A percentile compares a stretch with the other conserved stretches of the same genome.
Evolutionary conservation across 2,113 vertebrate species (phyloP).

Genomic region (Todiramphus chloris): DNA sequence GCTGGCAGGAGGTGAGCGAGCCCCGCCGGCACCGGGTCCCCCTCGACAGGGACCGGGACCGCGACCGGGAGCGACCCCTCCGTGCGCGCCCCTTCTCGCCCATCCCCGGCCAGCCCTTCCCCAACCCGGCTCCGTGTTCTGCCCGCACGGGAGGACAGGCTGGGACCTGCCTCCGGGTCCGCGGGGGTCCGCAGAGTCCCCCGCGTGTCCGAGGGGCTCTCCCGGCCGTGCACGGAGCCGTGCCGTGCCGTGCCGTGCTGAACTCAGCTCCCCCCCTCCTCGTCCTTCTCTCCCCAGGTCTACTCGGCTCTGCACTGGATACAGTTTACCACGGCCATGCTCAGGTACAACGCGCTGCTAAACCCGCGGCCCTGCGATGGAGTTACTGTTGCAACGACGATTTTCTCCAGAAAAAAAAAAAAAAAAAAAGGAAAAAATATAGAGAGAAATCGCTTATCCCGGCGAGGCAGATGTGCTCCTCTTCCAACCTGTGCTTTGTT

Average conservation of each 20-base stretch:
- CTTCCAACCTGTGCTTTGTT: conserved; percentile 35
- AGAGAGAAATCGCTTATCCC: background rate
- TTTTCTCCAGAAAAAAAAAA: background rate
- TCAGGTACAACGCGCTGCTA: conserved; percentile 68
- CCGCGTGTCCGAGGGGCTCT: background rate
- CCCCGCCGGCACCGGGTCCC: background rate
- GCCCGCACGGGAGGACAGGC: background rate
- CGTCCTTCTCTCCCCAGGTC: conserved; percentile 43
- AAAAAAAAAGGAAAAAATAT: background rate
- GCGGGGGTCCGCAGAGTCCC: background rate
- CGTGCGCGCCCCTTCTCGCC: background rate
- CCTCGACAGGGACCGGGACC: background rate
- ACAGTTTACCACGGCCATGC: conserved; percentile 73
- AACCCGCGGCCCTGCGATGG: background rate
- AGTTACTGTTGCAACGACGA: fast-evolving
- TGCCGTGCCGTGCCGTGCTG: too few relatives aligned
- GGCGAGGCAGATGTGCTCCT: background rate
- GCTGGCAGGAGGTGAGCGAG: conserved; percentile 47
- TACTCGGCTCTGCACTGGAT: conserved; percentile 75
- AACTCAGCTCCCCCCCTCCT: background rate
- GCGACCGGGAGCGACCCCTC: background rate
- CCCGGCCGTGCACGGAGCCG: too few relatives aligned
- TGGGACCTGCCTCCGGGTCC: background rate
- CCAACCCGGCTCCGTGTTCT: background rate
- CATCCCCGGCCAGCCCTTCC: background rate